Percentiles rank a stretch among this genome's conserved stretches.
phyloP scores from a whole-genome alignment of 2,797 vertebrate species.

The Pseudocheirus occidentalis region DNA sequence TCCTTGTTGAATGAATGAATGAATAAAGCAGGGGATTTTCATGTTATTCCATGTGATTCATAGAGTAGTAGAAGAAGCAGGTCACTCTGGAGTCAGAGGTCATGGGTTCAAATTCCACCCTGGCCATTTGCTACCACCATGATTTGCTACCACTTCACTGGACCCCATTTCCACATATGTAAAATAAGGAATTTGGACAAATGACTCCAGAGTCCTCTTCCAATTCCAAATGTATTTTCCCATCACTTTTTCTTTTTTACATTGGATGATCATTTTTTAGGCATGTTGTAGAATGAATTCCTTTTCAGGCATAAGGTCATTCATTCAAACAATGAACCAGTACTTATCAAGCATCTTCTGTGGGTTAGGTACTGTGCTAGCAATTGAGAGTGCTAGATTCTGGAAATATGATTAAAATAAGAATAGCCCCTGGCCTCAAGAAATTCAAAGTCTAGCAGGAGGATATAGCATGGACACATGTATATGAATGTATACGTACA shows the following conservation, averaged over 20 bases:
- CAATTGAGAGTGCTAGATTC: not conserved
- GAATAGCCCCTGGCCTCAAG: not conserved
- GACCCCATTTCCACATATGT: not conserved
- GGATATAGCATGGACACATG: not conserved
- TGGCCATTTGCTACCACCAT: not conserved
- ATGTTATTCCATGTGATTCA: not conserved
- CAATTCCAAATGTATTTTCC: not conserved
- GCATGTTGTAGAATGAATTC: not conserved
- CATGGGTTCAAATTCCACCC: not conserved
- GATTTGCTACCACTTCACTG: not conserved
- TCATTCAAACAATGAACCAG: not conserved
- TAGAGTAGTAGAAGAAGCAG: not conserved
- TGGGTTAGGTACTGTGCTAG: not conserved
- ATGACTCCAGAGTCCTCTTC: not conserved
- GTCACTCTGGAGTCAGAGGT: not conserved
- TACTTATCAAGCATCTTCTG: not conserved
- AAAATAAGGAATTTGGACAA: not conserved
- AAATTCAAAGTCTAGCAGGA: not conserved
- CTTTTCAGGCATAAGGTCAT: not conserved
- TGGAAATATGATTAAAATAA: not conserved
- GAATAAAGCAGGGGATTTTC: conserved; percentile 13
- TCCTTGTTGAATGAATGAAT: conserved; percentile 47
- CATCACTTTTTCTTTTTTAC: not conserved
- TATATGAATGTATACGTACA: not conserved
- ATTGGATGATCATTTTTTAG: not conserved